Evolutionary conservation across 2,797 vertebrate genomes (phyloP).

Genomic region (Manis pentadactyla): DNA sequence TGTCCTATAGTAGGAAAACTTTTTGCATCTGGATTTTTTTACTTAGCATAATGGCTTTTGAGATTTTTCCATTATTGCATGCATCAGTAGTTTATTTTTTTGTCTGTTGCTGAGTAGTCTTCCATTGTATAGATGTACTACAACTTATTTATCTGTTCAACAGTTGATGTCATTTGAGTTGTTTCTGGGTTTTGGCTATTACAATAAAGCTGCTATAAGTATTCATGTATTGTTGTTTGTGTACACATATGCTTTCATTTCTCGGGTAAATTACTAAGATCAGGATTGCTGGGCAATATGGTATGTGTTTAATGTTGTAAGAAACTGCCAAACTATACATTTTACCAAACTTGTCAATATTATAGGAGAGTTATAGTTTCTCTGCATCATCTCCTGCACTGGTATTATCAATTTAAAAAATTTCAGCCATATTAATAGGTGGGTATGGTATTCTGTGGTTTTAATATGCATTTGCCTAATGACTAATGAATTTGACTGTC

Average conservation of each 20-base stretch:
- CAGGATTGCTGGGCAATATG: not conserved
- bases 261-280: not conserved
- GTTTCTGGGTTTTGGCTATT: not conserved
- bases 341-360: not conserved
- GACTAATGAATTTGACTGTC: not conserved
- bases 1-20: not conserved
- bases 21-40: not conserved
- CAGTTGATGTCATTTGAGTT: not conserved
- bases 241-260: not conserved
- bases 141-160: not conserved
- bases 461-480: not conserved
- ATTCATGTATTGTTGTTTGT: not conserved
- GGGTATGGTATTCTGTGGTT: not conserved
- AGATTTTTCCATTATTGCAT: not conserved
- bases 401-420: not conserved
- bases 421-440: not conserved
- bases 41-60: not conserved
- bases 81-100: not conserved
- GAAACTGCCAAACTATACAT: not conserved
- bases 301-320: slow-evolving; percentile 7
- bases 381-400: not conserved
- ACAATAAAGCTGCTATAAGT: not conserved
- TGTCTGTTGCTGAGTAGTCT: not conserved
- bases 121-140: not conserved
- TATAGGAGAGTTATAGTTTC: not conserved